These are phyloP conservation scores for Euphonia xanthogaster DNA, from an alignment of 2,797 vertebrate species.

Conservation along the genomic window DNA sequence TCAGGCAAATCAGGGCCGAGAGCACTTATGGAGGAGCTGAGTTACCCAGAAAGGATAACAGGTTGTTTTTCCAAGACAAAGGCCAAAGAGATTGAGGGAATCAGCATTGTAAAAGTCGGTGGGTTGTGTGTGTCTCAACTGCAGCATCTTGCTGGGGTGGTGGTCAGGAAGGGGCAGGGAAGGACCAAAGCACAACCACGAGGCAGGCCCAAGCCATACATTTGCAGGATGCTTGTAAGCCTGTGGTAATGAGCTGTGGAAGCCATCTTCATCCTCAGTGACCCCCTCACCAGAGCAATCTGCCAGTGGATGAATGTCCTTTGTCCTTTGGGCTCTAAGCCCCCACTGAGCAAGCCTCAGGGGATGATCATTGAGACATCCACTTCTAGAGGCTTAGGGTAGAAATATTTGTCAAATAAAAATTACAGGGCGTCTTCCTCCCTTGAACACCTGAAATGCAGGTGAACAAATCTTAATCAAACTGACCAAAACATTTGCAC, in stretches of 20 bases:
- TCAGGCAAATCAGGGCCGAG: background rate
- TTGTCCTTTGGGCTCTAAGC: background rate
- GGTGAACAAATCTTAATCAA: background rate
- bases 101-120: background rate
- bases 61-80: background rate
- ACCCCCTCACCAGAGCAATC: background rate
- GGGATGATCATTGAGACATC: background rate
- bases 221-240: background rate
- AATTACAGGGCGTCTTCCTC: background rate
- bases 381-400: background rate
- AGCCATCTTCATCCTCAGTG: background rate
- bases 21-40: background rate
- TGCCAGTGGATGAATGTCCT: background rate
- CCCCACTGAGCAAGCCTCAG: background rate
- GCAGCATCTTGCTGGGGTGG: background rate
- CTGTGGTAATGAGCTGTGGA: background rate
- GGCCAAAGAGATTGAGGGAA: background rate
- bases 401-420: background rate
- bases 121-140: background rate
- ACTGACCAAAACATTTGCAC: background rate
- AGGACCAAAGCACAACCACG: background rate
- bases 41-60: background rate
- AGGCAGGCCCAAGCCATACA: background rate
- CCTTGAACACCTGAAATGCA: background rate
- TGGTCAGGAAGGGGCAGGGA: background rate